Conservation (phyloP, 2,888 invertebrate species). For the Urechis unicinctus region DNA sequence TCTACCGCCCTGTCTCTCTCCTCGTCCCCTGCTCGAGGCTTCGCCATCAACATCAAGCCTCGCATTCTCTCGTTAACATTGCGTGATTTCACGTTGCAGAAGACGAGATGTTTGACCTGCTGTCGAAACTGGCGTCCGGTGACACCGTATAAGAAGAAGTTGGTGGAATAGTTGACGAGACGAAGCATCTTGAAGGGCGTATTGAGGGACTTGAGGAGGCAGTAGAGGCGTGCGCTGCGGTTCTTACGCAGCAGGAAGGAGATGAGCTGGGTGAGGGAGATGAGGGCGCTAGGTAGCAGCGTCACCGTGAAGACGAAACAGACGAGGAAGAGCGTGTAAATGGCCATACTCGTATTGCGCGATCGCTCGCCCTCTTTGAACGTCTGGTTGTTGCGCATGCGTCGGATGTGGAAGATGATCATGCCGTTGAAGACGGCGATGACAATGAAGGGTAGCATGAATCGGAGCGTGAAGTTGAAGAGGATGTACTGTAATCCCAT, state of each 20-base stretch:
- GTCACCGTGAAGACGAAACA: slow-evolving; percentile 13
- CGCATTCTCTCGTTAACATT: background rate
- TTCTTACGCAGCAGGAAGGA: background rate
- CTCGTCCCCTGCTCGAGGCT: too few relatives aligned
- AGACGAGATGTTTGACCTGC: slow-evolving; percentile 5
- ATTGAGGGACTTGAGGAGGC: slow-evolving; percentile 5
- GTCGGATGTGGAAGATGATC: slow-evolving; percentile 16
- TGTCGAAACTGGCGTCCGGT: slow-evolving; percentile 15
- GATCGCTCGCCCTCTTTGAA: background rate
- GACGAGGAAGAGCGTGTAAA: slow-evolving; percentile 13
- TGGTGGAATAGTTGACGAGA: slow-evolving; percentile 15
- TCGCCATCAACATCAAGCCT: too few relatives aligned
- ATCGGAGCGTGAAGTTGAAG: slow-evolving; percentile 13
- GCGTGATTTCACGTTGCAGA: background rate
- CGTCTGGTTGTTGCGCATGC: slow-evolving; percentile 3
- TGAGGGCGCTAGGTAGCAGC: slow-evolving; percentile 12
- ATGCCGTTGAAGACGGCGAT: slow-evolving; percentile 11
- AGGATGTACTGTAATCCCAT: slow-evolving; percentile 8
- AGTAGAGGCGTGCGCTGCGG: background rate
- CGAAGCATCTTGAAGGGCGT: slow-evolving; percentile 14
- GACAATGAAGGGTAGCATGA: slow-evolving; percentile 13
- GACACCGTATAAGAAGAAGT: slow-evolving; percentile 16
- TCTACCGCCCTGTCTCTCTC: too few relatives aligned
- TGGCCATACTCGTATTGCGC: slow-evolving; percentile 7
- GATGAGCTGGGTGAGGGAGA: slow-evolving; percentile 5